Evolutionary conservation across 2,797 vertebrate genomes (phyloP), one percentile per base, ranked within the genome.

Genomic region (Rhabdomys pumilio): DNA sequence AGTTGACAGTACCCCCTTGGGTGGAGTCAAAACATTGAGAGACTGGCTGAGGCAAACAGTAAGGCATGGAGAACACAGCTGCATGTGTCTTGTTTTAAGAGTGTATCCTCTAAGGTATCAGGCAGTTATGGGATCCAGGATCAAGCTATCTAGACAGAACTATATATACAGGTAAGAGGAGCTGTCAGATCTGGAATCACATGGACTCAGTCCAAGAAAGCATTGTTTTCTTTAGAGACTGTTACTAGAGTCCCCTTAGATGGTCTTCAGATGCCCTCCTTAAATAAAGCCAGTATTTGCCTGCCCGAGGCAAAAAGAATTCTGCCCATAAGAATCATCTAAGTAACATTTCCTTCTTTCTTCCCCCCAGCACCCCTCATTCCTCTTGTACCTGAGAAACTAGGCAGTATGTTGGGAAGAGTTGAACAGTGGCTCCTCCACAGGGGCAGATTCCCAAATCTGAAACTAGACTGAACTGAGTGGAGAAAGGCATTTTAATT

Each of bases 131-230:
- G 59, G 77, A 79, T 53, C 61, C 20, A 72, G 67, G 63, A 59
- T 89, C 75, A 90, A 92, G 55, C 34, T 63, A 50, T 91, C 77
- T 91, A 57, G 59, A 95, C 86, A 81, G 47, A 55, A 24, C 34
- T 34, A 4, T 83, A 38, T 81, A 13, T 79, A 67, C 13, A n/a
- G 1, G 24, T n/a, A 11, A 73, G 50, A 50, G n/a, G 15, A 90
- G 24, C 44, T 67, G 24, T 59, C 59, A 5, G 34, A 29, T 22
- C n/a, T 80, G 20, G 2, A 26, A 29, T 44, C 77, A 69, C 29
- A 89, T 29, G 67, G 50, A 26, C 31, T 80, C 12, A 15, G 19
- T 9, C 34, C 65, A 47, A 13, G 44, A 75, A 79, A 73, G 11
- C 77, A 77, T 13, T 55, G 19, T 82, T 67, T 73, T 29, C 38